These are phyloP conservation scores for Nomada ruficornis DNA, from an alignment of 2,888 invertebrate species.

Conservation along the genomic window DNA sequence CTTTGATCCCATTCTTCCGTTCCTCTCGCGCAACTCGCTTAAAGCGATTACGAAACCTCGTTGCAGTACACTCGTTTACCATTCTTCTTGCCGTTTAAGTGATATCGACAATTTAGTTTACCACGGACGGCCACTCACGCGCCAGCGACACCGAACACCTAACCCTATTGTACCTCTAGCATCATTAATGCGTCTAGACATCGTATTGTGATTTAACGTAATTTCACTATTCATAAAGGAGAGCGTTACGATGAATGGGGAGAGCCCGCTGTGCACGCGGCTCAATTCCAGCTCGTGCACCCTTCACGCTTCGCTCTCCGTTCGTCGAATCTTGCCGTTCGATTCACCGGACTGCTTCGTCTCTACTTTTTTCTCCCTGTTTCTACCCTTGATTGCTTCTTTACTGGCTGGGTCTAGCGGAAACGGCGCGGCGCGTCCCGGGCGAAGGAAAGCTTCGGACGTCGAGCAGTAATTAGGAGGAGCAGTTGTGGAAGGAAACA, in stretches of 20 bases:
- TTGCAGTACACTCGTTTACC: background rate
- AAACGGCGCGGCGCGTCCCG: conserved; percentile 17
- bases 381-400: conserved; percentile 66
- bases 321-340: conserved; percentile 50
- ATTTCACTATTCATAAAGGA: conserved; percentile 40
- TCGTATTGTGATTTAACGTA: conserved; percentile 33
- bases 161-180: conserved; percentile 8
- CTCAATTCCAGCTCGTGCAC: conserved; percentile 4
- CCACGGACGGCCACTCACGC: background rate
- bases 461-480: conserved; percentile 70
- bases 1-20: conserved; percentile 35
- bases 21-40: conserved; percentile 40
- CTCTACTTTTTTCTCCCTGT: conserved; percentile 14
- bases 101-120: conserved; percentile 20
- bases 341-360: conserved; percentile 36
- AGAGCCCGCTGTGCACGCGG: conserved; percentile 12
- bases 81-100: conserved; percentile 10
- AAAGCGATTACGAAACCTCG: conserved; percentile 21
- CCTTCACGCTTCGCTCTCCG: conserved; percentile 30
- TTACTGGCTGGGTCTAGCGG: conserved; percentile 48
- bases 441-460: conserved; percentile 52
- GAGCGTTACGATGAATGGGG: conserved; percentile 24
- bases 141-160: background rate
- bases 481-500: conserved; percentile 72
- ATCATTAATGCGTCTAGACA: conserved; percentile 33